Percentiles rank a stretch among this genome's conserved stretches.
Conservation (phyloP, 2,888 invertebrate genomes). For the Ormyrus thymus region DNA sequence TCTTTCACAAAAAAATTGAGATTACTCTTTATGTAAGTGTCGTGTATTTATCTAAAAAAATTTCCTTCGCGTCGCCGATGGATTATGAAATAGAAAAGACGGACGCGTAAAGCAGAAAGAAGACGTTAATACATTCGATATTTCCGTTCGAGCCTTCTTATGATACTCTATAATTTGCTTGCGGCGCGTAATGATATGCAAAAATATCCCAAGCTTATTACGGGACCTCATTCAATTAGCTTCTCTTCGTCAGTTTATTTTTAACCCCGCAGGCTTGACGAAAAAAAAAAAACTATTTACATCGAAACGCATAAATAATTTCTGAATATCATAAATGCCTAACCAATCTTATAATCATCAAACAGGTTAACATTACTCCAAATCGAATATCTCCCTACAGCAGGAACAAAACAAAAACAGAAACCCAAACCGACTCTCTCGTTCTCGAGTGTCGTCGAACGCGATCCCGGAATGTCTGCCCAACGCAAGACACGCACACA, state of each 20-base stretch:
- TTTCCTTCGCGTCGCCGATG: background rate
- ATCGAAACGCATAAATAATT: background rate
- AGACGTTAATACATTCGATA: slow-evolving; percentile 11
- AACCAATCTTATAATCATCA: no score
- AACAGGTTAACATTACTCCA: no score
- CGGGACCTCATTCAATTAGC: no score
- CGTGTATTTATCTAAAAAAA: background rate
- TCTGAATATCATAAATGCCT: no score
- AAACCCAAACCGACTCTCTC: no score
- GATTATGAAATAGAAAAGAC: slow-evolving; percentile 2
- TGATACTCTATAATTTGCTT: background rate
- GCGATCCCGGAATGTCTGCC: no score
- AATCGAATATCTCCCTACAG: no score
- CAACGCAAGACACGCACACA: background rate
- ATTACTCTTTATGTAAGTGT: background rate
- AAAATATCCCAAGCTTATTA: background rate
- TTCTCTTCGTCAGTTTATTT: no score
- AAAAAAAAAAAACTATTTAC: background rate
- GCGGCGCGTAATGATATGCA: slow-evolving; percentile 2
- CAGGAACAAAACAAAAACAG: no score
- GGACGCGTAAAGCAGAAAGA: background rate
- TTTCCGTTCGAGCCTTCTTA: background rate
- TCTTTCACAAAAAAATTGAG: background rate
- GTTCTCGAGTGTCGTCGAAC: no score
- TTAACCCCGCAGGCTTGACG: no score